phyloP scores from a whole-genome alignment of 2,113 vertebrate genomes.

The Notothenia coriiceps region DNA sequence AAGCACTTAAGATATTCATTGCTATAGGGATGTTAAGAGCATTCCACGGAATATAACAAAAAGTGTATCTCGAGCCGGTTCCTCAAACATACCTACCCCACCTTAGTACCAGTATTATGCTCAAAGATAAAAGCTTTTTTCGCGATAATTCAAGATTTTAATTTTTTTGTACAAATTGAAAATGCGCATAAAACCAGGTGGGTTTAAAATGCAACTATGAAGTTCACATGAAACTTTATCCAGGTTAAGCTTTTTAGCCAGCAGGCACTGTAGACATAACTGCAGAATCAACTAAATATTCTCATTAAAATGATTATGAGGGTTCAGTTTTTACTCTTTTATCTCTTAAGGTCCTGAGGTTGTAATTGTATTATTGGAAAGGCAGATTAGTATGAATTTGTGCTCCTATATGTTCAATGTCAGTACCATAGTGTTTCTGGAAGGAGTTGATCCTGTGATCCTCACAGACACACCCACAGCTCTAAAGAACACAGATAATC shows the following conservation, averaged over 20 bases:
- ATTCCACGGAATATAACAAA: no score
- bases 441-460: not conserved
- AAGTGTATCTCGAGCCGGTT: no score
- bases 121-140: not conserved
- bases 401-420: not conserved
- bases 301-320: not conserved
- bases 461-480: constrained; percentile 4
- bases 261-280: not conserved
- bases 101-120: not conserved
- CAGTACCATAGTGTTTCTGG: not conserved
- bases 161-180: no score
- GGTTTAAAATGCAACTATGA: no score
- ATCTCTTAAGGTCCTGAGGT: not conserved
- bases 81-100: no score
- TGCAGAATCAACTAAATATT: not conserved
- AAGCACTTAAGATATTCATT: no score
- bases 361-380: not conserved
- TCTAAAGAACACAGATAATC: constrained; percentile 37
- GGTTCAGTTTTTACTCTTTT: not conserved
- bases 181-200: no score
- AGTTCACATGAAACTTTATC: not conserved
- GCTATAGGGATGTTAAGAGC: no score
- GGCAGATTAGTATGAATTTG: not conserved
- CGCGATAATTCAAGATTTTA: no score
- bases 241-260: not conserved